A percentile compares a stretch with the other conserved stretches of the same genome.
Conservation (phyloP, 2,888 invertebrate genomes). For the Dryobotodes eremita region DNA sequence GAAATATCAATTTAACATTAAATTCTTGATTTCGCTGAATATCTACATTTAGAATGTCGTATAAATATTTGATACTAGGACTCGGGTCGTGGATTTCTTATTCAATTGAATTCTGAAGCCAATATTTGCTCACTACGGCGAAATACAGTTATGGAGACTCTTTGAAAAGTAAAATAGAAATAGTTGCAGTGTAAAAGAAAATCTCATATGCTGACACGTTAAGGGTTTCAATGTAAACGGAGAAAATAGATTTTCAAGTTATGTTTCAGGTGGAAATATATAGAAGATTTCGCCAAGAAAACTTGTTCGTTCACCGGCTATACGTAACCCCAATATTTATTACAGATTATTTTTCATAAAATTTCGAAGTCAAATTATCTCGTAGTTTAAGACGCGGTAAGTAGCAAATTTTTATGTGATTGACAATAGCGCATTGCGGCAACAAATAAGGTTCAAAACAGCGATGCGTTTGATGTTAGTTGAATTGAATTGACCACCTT, state of each 20-base stretch:
- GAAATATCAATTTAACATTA: slow-evolving; percentile 2
- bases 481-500: too few species aligned
- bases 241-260: slow-evolving; percentile 16
- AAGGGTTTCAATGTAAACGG: slow-evolving; percentile 14
- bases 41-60: slow-evolving; percentile 2
- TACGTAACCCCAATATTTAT: not conserved
- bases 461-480: too few species aligned
- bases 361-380: not conserved
- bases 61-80: slow-evolving; percentile 38
- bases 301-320: not conserved
- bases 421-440: too few species aligned
- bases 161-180: slow-evolving; percentile 29
- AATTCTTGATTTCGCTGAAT: not conserved
- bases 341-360: not conserved
- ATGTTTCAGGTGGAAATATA: slow-evolving; percentile 11
- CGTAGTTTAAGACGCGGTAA: too few species aligned
- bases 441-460: too few species aligned
- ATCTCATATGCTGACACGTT: slow-evolving; percentile 6
- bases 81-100: slow-evolving; percentile 32
- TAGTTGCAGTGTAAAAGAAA: slow-evolving; percentile 29
- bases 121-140: slow-evolving; percentile 46
- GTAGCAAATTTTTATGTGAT: too few species aligned
- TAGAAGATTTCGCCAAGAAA: not conserved
- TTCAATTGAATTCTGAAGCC: slow-evolving; percentile 41
- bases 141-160: slow-evolving; percentile 39